Evolutionary conservation across 2,797 vertebrate genomes (phyloP), one percentile per base, ranked within the genome.

Genomic region (Megalops cyprinoides): DNA sequence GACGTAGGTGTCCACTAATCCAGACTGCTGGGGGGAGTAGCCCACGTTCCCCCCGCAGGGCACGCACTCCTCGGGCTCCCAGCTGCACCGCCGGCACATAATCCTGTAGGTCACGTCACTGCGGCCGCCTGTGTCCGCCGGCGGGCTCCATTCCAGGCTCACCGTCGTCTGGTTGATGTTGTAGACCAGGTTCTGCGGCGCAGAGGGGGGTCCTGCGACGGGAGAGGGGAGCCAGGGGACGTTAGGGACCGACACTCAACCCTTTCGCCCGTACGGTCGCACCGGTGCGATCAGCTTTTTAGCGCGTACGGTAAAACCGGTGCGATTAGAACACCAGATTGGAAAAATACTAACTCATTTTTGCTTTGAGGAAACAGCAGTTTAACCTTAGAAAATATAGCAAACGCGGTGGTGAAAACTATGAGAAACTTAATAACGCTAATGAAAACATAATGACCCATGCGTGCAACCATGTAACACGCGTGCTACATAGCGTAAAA

Each of bases 151-250:
- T 90, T 99, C 98, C 89, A 99, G 93, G 91, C 93, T 96, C 65
- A 99, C 97, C 0, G 96, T 97, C 87, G 98, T 99, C 93, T 99
- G 98, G 94, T 99, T 99, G 94, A 98, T 99, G 92, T 98, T 99
- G 94, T 98, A 99, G 92, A 99, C 97, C 87, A 99, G 95, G 92
- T 99, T 98, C 92, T 99, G 98, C 34, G 98, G 98, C 85, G 98
- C 98, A 49, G 98, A 99, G 78, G 98, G 98, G 89, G 98, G 98
- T 91, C 98, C 98, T 99, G 90, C 87, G 28, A 60, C 14, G 3
- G 49, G 49, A n/a, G 49, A 53, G 48, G 2, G 23, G 28, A n/a
- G 6, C 6, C 8, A 28, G 65, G 49, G 7, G 31, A n/a, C 15
- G 12, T 75, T 55, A 75, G 55, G 39, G 39, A 14, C 18, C 1